Evolutionary conservation across 2,797 vertebrate genomes (phyloP).

Genomic region (Bovichtus variegatus): DNA sequence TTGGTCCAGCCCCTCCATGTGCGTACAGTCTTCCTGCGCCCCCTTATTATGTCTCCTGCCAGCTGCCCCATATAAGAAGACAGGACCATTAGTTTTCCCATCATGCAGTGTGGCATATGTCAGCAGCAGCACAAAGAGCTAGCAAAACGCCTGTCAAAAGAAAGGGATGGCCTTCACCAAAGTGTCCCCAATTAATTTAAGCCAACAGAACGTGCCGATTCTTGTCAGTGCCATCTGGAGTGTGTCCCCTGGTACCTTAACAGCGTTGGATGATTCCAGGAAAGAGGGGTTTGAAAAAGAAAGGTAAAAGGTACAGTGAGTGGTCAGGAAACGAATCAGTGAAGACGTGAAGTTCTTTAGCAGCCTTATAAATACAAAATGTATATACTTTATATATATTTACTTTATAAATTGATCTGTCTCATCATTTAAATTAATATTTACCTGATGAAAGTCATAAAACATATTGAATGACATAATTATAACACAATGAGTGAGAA

Average conservation of each 20-base stretch:
- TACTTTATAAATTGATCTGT: too few species aligned
- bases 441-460: too few species aligned
- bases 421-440: too few species aligned
- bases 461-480: too few species aligned
- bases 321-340: not conserved
- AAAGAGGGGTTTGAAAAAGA: not conserved
- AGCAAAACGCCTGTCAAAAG: slow-evolving; percentile 74
- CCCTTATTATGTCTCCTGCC: slow-evolving; percentile 35
- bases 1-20: not conserved
- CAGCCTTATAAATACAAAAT: not conserved
- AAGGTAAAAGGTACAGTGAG: not conserved
- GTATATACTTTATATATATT: not conserved
- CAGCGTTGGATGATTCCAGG: slow-evolving; percentile 28
- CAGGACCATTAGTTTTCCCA: slow-evolving; percentile 75
- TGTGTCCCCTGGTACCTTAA: slow-evolving; percentile 41
- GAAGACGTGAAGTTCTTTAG: not conserved
- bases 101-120: slow-evolving; percentile 78
- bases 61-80: slow-evolving; percentile 54
- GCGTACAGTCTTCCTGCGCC: slow-evolving; percentile 15
- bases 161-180: slow-evolving; percentile 61
- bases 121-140: slow-evolving; percentile 65
- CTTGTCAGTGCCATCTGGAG: slow-evolving; percentile 76
- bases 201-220: slow-evolving; percentile 75
- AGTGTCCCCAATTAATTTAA: slow-evolving; percentile 78
- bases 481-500: too few species aligned